Percentiles rank a stretch among this genome's conserved stretches.
Evolutionary conservation across 2,888 invertebrate species (phyloP).

Genomic region (Trichogramma evanescens): DNA sequence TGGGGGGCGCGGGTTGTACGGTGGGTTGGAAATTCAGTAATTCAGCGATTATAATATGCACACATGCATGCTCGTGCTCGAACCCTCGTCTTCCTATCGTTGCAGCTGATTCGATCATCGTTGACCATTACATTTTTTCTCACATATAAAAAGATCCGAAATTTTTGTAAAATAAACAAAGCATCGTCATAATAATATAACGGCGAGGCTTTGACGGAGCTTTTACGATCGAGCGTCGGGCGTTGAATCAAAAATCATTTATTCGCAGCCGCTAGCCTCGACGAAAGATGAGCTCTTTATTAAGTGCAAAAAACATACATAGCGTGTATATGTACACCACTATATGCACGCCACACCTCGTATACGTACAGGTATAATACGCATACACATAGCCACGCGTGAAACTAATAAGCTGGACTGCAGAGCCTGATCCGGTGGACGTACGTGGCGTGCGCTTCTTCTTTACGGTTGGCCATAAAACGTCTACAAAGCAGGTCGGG

Average conservation of each 20-base stretch:
- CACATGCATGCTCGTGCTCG: too few species aligned
- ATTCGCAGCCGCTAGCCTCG: too few species aligned
- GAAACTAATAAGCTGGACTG: slow-evolving; percentile 37
- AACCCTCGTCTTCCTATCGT: too few species aligned
- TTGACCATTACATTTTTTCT: too few species aligned
- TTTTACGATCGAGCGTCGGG: not conserved
- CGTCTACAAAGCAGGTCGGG: slow-evolving; percentile 34
- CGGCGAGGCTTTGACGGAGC: not conserved
- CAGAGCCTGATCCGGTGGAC: slow-evolving; percentile 23
- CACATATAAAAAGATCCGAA: too few species aligned
- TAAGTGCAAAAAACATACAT: slow-evolving; percentile 23
- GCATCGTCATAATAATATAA: too few species aligned
- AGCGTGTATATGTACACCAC: slow-evolving; percentile 9
- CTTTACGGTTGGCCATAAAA: slow-evolving; percentile 42
- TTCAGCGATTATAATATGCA: too few species aligned
- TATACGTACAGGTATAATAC: too few species aligned
- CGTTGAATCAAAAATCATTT: too few species aligned
- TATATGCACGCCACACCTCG: too few species aligned
- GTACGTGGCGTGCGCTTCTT: slow-evolving; percentile 10
- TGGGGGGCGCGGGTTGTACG: slow-evolving; percentile 2
- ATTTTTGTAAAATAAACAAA: too few species aligned
- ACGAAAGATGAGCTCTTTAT: slow-evolving; percentile 7
- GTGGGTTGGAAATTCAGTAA: not conserved
- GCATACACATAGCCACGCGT: slow-evolving; percentile 3
- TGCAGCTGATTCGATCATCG: too few species aligned